phyloP scores from a whole-genome alignment of 2,797 vertebrate genomes.

The Ctenochaetus hawaiiensis region DNA sequence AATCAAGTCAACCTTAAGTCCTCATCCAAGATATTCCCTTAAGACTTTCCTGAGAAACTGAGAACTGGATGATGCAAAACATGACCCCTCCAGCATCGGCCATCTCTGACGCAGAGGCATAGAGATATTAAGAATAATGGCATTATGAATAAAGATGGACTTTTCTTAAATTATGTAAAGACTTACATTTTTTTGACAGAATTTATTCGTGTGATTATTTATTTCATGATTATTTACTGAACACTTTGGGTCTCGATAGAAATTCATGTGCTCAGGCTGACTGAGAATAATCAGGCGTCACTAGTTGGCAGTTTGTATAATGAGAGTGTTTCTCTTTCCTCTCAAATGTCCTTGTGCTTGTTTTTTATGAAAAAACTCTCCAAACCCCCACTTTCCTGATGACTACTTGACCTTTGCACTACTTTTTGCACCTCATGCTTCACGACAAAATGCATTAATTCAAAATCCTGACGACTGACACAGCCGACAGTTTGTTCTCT shows the following conservation, averaged over 20 bases:
- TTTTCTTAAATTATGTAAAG: too few relatives aligned
- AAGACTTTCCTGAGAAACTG: too few relatives aligned
- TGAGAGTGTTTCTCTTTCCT: not conserved
- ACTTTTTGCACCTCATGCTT: not conserved
- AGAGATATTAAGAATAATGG: too few relatives aligned
- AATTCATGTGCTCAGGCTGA: not conserved
- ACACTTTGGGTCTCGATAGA: not conserved
- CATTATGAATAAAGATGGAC: too few relatives aligned
- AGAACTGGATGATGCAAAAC: too few relatives aligned
- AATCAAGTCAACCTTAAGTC: too few relatives aligned
- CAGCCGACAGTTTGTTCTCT: slow-evolving; percentile 19
- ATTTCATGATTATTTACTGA: not conserved
- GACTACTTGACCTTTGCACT: slow-evolving; percentile 12
- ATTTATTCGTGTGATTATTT: not conserved
- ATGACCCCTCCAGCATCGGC: too few relatives aligned
- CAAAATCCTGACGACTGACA: not conserved
- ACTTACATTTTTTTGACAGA: too few relatives aligned
- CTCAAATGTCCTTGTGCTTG: not conserved
- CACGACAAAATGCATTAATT: not conserved
- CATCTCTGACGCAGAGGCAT: too few relatives aligned
- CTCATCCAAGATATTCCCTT: too few relatives aligned
- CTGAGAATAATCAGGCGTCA: not conserved
- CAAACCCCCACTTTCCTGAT: not conserved
- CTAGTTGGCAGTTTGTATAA: not conserved
- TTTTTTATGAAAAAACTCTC: not conserved